A percentile compares a stretch with the other conserved stretches of the same genome.
These are phyloP conservation scores for Portevinia maculata DNA, from an alignment of 2,888 invertebrate species.

Conservation along the genomic window DNA sequence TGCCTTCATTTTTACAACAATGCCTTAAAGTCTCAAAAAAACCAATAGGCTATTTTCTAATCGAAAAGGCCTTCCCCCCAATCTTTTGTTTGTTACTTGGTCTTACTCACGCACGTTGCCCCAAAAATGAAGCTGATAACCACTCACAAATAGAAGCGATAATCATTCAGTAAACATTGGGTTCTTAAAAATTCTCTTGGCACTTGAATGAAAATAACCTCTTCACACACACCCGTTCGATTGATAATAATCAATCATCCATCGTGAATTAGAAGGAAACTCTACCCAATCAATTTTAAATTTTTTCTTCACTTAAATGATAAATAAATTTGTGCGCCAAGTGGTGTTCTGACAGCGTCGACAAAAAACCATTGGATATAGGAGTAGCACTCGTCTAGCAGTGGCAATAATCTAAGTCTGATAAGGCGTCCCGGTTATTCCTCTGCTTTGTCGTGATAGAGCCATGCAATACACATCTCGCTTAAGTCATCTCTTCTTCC, in stretches of 20 bases:
- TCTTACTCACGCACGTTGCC: neutral
- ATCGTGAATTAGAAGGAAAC: conserved; percentile 37
- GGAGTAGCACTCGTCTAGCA: conserved; percentile 29
- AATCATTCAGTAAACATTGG: conserved; percentile 6
- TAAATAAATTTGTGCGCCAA: conserved; percentile 1
- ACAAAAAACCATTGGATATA: conserved; percentile 1
- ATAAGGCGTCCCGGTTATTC: conserved; percentile 69
- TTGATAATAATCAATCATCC: conserved; percentile 46
- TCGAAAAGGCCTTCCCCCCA: conserved; percentile 21
- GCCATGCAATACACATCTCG: conserved; percentile 9
- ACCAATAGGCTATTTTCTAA: conserved; percentile 15
- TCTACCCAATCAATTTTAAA: conserved; percentile 42
- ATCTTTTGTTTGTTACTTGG: neutral
- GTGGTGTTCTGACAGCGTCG: conserved; percentile 1
- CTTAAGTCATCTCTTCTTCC: conserved; percentile 50
- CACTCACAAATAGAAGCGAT: neutral
- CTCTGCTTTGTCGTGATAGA: conserved; percentile 39
- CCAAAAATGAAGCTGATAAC: conserved; percentile 2
- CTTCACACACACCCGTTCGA: conserved; percentile 20
- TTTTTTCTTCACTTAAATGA: conserved; percentile 14
- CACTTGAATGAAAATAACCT: conserved; percentile 13
- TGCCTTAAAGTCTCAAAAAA: conserved; percentile 14
- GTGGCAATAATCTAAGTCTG: conserved; percentile 61
- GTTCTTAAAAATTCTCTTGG: neutral
- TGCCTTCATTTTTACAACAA: neutral